These are phyloP conservation scores for Tautogolabrus adspersus DNA, from an alignment of 2,113 vertebrate genomes.

Conservation along the genomic window DNA sequence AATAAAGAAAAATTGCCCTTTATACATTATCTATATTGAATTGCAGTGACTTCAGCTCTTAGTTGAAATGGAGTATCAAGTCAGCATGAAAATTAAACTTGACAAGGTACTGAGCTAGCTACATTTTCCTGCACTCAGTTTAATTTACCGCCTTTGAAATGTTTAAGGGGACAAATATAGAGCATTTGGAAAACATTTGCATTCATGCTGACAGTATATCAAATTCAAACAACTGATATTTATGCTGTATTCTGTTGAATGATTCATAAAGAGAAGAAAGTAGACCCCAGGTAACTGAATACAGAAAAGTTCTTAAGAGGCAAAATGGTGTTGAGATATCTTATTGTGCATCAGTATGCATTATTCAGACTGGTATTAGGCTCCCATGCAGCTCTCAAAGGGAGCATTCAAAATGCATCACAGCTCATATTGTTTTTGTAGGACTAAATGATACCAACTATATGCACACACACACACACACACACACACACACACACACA, in stretches of 20 bases:
- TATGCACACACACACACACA: neutral
- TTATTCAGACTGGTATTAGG: conserved; percentile 73
- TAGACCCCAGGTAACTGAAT: conserved; percentile 64
- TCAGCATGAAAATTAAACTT: neutral
- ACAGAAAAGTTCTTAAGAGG: conserved; percentile 57
- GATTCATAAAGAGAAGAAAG: conserved; percentile 56
- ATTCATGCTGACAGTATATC: neutral
- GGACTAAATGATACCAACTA: conserved; percentile 40
- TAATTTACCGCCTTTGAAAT: neutral
- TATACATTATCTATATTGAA: neutral
- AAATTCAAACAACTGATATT: conserved; percentile 32
- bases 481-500: neutral
- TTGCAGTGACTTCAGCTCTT: neutral
- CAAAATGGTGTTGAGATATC: conserved; percentile 74
- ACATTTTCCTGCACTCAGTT: neutral
- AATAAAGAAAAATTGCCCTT: conserved; percentile 2
- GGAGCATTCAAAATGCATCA: conserved; percentile 60
- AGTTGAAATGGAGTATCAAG: neutral
- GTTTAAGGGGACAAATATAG: neutral
- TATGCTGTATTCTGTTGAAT: conserved; percentile 52
- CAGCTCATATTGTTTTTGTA: conserved; percentile 56
- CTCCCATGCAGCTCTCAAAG: conserved; percentile 66
- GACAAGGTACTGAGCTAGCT: neutral
- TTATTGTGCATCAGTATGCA: conserved; percentile 71
- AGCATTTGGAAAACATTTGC: neutral